Evolutionary conservation across 2,888 invertebrate genomes (phyloP).

Genomic region (Stenotaenia linearis): DNA sequence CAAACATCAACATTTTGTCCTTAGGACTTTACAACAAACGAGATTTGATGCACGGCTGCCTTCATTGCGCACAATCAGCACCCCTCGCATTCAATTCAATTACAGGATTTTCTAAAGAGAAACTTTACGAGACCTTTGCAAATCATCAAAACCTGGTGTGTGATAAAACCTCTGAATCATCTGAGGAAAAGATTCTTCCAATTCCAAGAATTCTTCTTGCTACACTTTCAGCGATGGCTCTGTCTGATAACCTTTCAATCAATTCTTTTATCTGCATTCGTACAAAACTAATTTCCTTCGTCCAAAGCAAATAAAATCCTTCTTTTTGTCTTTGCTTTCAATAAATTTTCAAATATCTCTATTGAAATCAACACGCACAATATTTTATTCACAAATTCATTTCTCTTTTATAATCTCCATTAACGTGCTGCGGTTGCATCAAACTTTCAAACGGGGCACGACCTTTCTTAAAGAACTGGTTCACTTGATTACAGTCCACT

Average conservation of each 20-base stretch:
- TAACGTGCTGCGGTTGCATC: too few relatives aligned
- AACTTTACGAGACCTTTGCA: constrained; percentile 2
- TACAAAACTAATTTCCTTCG: not conserved
- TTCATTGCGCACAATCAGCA: not conserved
- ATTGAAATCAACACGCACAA: not conserved
- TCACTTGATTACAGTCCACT: too few relatives aligned
- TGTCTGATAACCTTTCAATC: not conserved
- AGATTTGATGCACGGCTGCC: not conserved
- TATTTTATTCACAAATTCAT: not conserved
- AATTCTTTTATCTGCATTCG: not conserved
- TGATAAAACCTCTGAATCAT: not conserved
- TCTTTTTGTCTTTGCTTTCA: not conserved
- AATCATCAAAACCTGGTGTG: not conserved
- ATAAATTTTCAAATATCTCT: not conserved
- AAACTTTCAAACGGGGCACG: too few relatives aligned
- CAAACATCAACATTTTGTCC: constrained; percentile 2
- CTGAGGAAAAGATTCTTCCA: not conserved
- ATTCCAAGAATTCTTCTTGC: not conserved
- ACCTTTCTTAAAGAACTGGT: too few relatives aligned
- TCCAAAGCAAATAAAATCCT: not conserved
- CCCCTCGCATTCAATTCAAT: not conserved
- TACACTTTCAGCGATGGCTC: not conserved
- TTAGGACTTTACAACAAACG: not conserved
- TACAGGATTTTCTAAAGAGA: constrained; percentile 8
- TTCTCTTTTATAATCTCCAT: not conserved